Conservation (phyloP, 2,113 vertebrate genomes). For the Elanus axillaris region DNA sequence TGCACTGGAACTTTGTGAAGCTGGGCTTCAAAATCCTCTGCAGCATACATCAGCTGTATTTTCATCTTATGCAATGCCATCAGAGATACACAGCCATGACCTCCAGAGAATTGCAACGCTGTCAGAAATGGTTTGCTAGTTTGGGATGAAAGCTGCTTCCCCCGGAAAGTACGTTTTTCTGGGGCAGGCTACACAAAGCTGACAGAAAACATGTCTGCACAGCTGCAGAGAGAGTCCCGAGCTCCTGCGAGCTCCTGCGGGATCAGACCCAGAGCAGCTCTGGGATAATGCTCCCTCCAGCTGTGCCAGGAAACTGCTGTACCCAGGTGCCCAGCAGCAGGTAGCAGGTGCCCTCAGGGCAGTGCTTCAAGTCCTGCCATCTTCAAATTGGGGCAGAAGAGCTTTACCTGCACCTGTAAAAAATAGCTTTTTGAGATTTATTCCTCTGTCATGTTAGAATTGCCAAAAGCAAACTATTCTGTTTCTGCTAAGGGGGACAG, state of each 20-base stretch:
- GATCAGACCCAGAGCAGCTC: background rate
- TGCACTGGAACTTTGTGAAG: background rate
- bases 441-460: background rate
- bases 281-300: background rate
- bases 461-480: background rate
- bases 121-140: constrained; percentile 30
- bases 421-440: background rate
- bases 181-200: constrained; percentile 15
- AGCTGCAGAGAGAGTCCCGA: background rate
- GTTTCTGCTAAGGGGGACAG: background rate
- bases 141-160: constrained; percentile 36
- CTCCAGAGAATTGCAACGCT: background rate
- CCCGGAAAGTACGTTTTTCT: background rate
- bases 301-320: background rate
- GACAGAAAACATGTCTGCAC: background rate
- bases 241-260: background rate
- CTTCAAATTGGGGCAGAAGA: background rate
- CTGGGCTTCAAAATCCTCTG: background rate
- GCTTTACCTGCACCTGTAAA: background rate
- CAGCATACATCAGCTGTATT: background rate
- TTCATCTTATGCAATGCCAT: background rate
- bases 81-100: background rate
- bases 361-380: background rate
- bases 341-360: background rate
- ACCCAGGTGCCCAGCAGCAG: background rate